These are phyloP conservation scores for Eueides isabella DNA, from an alignment of 1,140 invertebrate species.

Conservation along the genomic window DNA sequence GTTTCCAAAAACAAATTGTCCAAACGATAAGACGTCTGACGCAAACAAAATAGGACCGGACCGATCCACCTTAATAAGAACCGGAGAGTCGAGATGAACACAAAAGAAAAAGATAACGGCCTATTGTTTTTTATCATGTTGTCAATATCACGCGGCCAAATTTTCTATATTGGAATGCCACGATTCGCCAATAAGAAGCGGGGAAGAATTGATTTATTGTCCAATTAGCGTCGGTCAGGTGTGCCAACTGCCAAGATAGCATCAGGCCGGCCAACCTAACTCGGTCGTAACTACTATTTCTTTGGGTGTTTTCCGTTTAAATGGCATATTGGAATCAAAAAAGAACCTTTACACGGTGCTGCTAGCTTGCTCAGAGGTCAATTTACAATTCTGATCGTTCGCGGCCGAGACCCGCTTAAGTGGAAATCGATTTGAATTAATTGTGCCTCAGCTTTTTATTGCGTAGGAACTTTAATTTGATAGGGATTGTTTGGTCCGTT, in stretches of 20 bases:
- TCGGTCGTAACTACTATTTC: slow-evolving; percentile 74
- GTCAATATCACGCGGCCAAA: slow-evolving; percentile 82
- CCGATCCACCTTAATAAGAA: slow-evolving; percentile 74
- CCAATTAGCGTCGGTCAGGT: slow-evolving; percentile 82
- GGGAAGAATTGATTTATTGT: slow-evolving; percentile 82
- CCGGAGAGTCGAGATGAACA: slow-evolving; percentile 76
- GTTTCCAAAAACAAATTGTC: slow-evolving; percentile 79
- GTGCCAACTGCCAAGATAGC: slow-evolving; percentile 82
- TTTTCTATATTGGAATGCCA: slow-evolving; percentile 82
- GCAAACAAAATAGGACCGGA: slow-evolving; percentile 72
- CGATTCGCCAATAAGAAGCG: slow-evolving; percentile 82
- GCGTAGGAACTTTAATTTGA: slow-evolving; percentile 76
- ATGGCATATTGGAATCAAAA: slow-evolving; percentile 80
- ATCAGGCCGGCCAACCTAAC: slow-evolving; percentile 79
- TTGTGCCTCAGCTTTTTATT: slow-evolving; percentile 63
- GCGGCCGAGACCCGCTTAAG: slow-evolving; percentile 67
- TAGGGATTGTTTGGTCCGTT: slow-evolving; percentile 57
- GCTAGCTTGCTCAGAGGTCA: slow-evolving; percentile 66
- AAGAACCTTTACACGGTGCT: slow-evolving; percentile 78
- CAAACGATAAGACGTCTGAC: slow-evolving; percentile 72
- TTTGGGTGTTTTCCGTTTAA: slow-evolving; percentile 78
- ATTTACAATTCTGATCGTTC: slow-evolving; percentile 81
- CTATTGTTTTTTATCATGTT: slow-evolving; percentile 81
- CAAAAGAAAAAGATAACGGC: slow-evolving; percentile 80
- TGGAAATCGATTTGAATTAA: slow-evolving; percentile 80